A percentile compares a stretch with the other conserved stretches of the same genome.
phyloP scores from a whole-genome alignment of 2,888 invertebrate genomes.

The Noctua janthe region DNA sequence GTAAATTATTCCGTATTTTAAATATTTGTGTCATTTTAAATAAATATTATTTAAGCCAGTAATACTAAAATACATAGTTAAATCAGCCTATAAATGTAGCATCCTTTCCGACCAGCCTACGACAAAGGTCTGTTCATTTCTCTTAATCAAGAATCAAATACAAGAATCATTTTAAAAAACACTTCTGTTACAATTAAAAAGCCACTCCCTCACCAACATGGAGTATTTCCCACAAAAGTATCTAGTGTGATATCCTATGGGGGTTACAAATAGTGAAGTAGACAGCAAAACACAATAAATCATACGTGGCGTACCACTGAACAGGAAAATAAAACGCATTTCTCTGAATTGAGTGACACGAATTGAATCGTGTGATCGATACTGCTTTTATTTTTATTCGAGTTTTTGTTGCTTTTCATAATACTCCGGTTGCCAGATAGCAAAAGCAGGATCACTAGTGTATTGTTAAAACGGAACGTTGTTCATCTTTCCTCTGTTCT shows the following conservation, averaged over 20 bases:
- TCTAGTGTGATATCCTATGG: constrained; percentile 53
- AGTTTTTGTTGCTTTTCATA: constrained; percentile 42
- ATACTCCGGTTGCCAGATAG: constrained; percentile 11
- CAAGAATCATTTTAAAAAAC: not conserved
- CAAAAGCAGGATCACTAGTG: not conserved
- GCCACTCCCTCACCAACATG: constrained; percentile 9
- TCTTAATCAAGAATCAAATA: not conserved
- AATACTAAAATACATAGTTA: not conserved
- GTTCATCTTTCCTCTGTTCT: not conserved
- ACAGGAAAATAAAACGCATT: constrained; percentile 85
- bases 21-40: not conserved
- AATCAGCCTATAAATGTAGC: not conserved
- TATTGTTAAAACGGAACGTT: not conserved
- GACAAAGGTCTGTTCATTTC: not conserved
- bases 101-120: not conserved
- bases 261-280: constrained; percentile 47
- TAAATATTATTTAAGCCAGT: not conserved
- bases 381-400: constrained; percentile 66
- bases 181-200: constrained; percentile 8
- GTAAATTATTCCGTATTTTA: not conserved
- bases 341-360: constrained; percentile 72
- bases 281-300: constrained; percentile 74
- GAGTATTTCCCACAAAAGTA: constrained; percentile 34
- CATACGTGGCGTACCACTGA: constrained; percentile 83
- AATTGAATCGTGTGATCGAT: constrained; percentile 72